These are phyloP conservation scores for Lasiurus borealis DNA, from an alignment of 2,113 vertebrate species.

Conservation along the genomic window DNA sequence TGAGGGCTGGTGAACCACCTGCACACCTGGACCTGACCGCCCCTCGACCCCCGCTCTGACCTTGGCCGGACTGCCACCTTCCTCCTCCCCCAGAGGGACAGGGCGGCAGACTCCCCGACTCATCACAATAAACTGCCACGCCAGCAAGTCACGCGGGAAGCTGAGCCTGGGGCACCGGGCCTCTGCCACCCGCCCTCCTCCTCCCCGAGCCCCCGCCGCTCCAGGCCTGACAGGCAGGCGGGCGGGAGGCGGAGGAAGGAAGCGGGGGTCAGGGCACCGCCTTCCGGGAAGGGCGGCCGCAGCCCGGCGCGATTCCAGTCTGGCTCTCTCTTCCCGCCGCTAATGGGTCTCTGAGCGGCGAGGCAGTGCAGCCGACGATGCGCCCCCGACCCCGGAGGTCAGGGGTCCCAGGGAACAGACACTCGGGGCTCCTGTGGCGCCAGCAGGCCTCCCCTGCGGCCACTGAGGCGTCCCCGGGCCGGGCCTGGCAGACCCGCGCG, in stretches of 20 bases:
- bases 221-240: background rate
- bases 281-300: slow-evolving; percentile 40
- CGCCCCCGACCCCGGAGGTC: slow-evolving; percentile 9
- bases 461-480: background rate
- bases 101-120: background rate
- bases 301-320: background rate
- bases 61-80: background rate
- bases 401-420: slow-evolving; percentile 18
- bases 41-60: background rate
- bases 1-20: background rate
- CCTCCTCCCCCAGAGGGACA: background rate
- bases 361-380: background rate
- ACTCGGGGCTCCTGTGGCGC: too few relatives aligned
- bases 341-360: slow-evolving; percentile 48
- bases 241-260: background rate
- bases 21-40: background rate
- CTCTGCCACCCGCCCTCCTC: background rate
- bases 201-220: background rate
- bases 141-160: background rate
- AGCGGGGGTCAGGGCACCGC: rapidly evolving
- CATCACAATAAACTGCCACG: slow-evolving; percentile 53
- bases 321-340: background rate
- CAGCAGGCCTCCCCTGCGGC: background rate
- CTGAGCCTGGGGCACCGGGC: background rate
- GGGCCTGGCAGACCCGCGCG: background rate